These are phyloP conservation scores for Chionoecetes opilio DNA, from an alignment of 1,140 invertebrate species.

Conservation along the genomic window DNA sequence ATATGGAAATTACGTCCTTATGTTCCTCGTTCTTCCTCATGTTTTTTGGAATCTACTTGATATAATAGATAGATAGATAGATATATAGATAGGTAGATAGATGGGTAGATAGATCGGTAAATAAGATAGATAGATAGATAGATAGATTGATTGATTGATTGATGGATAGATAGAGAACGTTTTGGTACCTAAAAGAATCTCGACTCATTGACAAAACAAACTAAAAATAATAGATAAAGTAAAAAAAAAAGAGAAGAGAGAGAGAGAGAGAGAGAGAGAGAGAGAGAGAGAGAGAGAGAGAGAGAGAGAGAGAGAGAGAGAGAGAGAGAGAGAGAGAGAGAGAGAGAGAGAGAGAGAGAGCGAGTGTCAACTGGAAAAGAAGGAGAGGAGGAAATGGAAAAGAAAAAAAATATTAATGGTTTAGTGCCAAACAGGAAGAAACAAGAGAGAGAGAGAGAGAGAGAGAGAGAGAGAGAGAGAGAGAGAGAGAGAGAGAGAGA, in stretches of 20 bases:
- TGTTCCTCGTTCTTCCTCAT: not conserved
- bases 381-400: too few species aligned
- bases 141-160: not conserved
- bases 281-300: slow-evolving; percentile 44
- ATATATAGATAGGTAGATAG: too few species aligned
- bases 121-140: not conserved
- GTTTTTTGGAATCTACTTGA: not conserved
- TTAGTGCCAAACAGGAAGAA: not conserved
- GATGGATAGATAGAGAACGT: not conserved
- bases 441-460: slow-evolving; percentile 47
- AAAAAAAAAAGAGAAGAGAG: slow-evolving; percentile 35
- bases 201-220: not conserved
- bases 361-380: too few species aligned
- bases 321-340: too few species aligned
- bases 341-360: too few species aligned
- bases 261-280: slow-evolving; percentile 44
- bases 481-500: slow-evolving; percentile 27
- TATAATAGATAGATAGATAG: too few species aligned
- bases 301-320: not conserved
- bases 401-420: too few species aligned
- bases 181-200: not conserved
- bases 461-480: slow-evolving; percentile 27
- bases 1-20: slow-evolving; percentile 1
- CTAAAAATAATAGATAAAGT: not conserved
- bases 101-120: not conserved